A percentile compares a stretch with the other conserved stretches of the same genome.
These are phyloP conservation scores for Litocranius walleri DNA, from an alignment of 2,113 vertebrate species.

Conservation along the genomic window DNA sequence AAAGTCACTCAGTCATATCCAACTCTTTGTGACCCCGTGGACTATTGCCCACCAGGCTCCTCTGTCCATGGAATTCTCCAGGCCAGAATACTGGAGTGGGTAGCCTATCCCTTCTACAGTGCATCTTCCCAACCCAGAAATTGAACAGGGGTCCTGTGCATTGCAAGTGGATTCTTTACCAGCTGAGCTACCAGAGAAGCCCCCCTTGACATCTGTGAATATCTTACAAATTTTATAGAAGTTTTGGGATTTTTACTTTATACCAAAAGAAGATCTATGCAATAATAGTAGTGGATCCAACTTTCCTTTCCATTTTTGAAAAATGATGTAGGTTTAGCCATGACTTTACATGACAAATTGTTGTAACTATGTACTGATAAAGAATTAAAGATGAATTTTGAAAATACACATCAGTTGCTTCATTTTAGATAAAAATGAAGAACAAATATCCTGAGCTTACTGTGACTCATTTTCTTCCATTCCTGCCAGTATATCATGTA, in stretches of 20 bases:
- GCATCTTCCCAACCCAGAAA: not conserved
- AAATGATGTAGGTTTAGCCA: not conserved
- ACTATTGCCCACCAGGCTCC: not conserved
- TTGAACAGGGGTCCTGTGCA: not conserved
- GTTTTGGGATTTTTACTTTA: constrained; percentile 9
- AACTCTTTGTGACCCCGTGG: not conserved
- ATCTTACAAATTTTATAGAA: not conserved
- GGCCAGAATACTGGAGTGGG: not conserved
- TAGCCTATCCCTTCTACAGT: not conserved
- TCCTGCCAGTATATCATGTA: not conserved
- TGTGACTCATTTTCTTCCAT: constrained; percentile 1
- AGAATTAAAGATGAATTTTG: constrained; percentile 22
- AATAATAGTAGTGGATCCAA: not conserved
- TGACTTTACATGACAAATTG: not conserved
- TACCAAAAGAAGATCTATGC: not conserved
- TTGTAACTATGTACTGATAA: not conserved
- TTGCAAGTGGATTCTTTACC: not conserved
- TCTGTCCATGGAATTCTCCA: not conserved
- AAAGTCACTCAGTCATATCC: not conserved
- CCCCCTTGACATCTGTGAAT: not conserved
- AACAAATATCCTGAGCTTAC: not conserved
- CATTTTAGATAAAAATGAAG: not conserved
- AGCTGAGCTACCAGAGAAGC: not conserved
- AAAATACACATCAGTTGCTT: not conserved
- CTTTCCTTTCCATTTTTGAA: not conserved